Conservation (phyloP, 1,140 invertebrate species). For the Drosophila tsacasi region DNA sequence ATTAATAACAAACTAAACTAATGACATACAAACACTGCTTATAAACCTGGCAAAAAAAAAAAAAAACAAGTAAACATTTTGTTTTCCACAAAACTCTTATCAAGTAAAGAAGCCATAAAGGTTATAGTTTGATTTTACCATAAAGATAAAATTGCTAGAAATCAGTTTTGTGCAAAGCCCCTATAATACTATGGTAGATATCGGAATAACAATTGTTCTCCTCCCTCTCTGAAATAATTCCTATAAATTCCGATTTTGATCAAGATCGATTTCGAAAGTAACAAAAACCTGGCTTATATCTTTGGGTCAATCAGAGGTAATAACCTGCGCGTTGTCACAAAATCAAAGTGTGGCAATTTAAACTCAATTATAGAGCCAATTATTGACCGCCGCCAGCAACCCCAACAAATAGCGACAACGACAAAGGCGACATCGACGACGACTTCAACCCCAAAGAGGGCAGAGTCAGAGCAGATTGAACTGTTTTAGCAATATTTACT, state of each 20-base stretch:
- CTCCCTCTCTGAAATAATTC: background rate
- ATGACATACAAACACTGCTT: background rate
- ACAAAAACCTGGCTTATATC: background rate
- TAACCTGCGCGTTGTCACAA: conserved; percentile 3
- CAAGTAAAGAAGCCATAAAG: background rate
- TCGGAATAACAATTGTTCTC: background rate
- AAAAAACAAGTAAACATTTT: background rate
- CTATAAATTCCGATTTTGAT: no score
- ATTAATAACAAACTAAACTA: background rate
- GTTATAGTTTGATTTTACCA: background rate
- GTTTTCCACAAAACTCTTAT: background rate
- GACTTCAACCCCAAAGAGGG: conserved; percentile 6
- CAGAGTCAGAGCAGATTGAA: conserved; percentile 4
- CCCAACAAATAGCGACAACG: conserved; percentile 2
- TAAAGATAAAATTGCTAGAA: background rate
- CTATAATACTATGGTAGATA: background rate
- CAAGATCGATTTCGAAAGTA: background rate
- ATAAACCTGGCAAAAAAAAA: background rate
- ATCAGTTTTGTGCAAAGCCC: background rate
- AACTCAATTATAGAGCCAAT: conserved; percentile 45
- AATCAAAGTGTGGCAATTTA: conserved; percentile 61
- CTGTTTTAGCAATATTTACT: conserved; percentile 25
- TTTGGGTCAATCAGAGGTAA: conserved; percentile 5
- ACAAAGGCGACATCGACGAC: background rate
- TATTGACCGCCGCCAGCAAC: conserved; percentile 5